Evolutionary conservation across 2,888 invertebrate species (phyloP), one percentile per base, ranked within the genome.

Genomic region (Heliconius aoede): DNA sequence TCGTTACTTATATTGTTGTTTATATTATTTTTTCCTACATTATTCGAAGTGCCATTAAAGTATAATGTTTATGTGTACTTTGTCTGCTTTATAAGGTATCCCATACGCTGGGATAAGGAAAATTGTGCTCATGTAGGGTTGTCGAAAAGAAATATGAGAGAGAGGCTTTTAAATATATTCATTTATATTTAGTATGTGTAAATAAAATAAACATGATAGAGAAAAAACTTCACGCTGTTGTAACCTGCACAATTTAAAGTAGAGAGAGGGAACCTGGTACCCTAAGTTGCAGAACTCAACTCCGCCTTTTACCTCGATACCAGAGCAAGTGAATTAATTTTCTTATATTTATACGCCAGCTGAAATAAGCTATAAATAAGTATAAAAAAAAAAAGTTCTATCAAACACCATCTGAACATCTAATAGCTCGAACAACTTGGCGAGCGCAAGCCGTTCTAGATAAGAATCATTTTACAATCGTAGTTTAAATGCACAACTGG

Each of bases 31-130:
- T 77, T 76, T 46, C 18, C 64, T 64, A 61, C 55, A 62, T 65
- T 60, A 76, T 68, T 36, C 51, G 60, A 36, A 40, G 60, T 73
- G 32, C 60, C 73, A 69, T 73, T 76, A 76, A 28, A 69, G 73
- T 71, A 73, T 78, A 64, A 73, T 60, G 32, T 73, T 76, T 76
- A 78, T 73, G 78, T 76, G 76, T 69, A 72, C 76, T 76, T 76
- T 76, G 73, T 76, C 73, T 73, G 62, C 61, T 71, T 71, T 73
- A 78, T 71, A 71, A 76, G 73, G 76, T 78, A 76, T 28, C 78
- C 32, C 76, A 78, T 61, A 67, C 74, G 76, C 46, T 40, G 75
- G 46, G 28, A 72, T 55, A 62, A 69, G 73, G 73, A 73, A 76
- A 60, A 73, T 18, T 72, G 72, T 62, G n/a, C 62, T 65, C 58